Base-by-base conservation (phyloP, 1,140 invertebrate genomes). In the Brachystomella parvula region DNA sequence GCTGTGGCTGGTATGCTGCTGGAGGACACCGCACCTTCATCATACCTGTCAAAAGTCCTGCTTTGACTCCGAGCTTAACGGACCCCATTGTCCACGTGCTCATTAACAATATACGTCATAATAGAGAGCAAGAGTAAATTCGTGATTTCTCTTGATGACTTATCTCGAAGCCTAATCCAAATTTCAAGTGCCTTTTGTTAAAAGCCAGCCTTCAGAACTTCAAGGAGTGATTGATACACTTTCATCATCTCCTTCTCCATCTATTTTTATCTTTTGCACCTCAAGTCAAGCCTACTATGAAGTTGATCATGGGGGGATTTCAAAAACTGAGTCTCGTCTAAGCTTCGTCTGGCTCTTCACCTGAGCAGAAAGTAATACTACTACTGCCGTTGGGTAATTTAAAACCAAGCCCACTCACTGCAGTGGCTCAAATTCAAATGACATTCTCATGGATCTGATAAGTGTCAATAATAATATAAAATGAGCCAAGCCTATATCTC, bases 31-130 rank as follows among this genome's bases (percentile, higher is more conserved):
- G n/a, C n/a, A n/a, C n/a, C n/a, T n/a, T n/a, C n/a, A n/a, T n/a
- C n/a, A n/a, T n/a, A n/a, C n/a, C 35, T 6, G 6, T 39, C 19
- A 29, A 32, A 21, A 63, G 61, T 32, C 49, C n/a, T 3, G n/a
- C 44, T 56, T 64, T 53, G 33, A 47, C 21, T 64, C n/a, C 33
- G 47, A 44, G 49, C 49, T 28, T 26, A 28, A 35, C 26, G 58
- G 56, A 47, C 28, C 30, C 56, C 64, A 65, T 65, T 65, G 64
- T 65, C 64, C 64, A 65, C 64, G 64, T 60, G 64, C 64, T 65
- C 64, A 65, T 65, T 65, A 65, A 60, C 53, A 28, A 53, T 26
- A 39, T 35, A 49, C 57, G 49, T 26, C 12, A 53, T 24, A 53
- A 53, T 53, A 53, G 49, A 24, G 19, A 24, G 6, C 49, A 24